Evolutionary conservation across 2,888 invertebrate species (phyloP).

Genomic region (Mongoloraphidia duomilia): DNA sequence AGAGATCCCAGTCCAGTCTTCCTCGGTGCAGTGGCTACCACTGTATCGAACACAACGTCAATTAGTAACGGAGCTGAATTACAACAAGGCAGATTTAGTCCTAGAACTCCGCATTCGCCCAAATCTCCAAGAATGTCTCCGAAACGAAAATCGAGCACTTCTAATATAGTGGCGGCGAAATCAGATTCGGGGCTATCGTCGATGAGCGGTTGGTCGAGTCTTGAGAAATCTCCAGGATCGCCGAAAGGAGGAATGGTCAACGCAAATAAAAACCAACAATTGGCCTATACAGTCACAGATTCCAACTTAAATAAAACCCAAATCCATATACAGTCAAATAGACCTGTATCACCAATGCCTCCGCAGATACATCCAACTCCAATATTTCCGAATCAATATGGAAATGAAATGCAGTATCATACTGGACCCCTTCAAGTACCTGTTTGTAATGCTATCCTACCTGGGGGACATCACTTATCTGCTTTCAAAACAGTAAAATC

Average conservation of each 20-base stretch:
- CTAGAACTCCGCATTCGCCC: conserved; percentile 46
- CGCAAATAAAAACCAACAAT: conserved; percentile 4
- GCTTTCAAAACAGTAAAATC: conserved; percentile 39
- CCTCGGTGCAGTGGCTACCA: conserved; percentile 25
- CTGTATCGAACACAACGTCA: conserved; percentile 22
- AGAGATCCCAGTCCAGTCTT: conserved; percentile 30
- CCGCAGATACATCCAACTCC: conserved; percentile 12
- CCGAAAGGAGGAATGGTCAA: conserved; percentile 39
- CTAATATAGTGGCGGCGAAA: conserved; percentile 56
- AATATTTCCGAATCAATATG: conserved; percentile 18
- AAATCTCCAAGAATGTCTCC: conserved; percentile 60
- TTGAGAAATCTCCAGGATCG: conserved; percentile 74
- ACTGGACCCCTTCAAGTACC: conserved; percentile 16
- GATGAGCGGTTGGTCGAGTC: conserved; percentile 74
- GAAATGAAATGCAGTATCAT: conserved; percentile 17
- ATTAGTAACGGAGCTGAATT: conserved; percentile 18
- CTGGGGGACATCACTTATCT: conserved; percentile 36
- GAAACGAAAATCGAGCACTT: conserved; percentile 41
- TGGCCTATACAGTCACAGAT: conserved; percentile 3
- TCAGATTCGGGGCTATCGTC: conserved; percentile 79
- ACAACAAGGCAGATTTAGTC: conserved; percentile 40
- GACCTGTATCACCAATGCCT: conserved; percentile 15
- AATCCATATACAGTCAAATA: conserved; percentile 9
- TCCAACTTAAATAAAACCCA: conserved; percentile 5
- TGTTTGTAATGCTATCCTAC: conserved; percentile 23